A percentile compares a stretch with the other conserved stretches of the same genome.
phyloP scores from a whole-genome alignment of 2,888 invertebrate genomes.

The Drosophila siamana region DNA sequence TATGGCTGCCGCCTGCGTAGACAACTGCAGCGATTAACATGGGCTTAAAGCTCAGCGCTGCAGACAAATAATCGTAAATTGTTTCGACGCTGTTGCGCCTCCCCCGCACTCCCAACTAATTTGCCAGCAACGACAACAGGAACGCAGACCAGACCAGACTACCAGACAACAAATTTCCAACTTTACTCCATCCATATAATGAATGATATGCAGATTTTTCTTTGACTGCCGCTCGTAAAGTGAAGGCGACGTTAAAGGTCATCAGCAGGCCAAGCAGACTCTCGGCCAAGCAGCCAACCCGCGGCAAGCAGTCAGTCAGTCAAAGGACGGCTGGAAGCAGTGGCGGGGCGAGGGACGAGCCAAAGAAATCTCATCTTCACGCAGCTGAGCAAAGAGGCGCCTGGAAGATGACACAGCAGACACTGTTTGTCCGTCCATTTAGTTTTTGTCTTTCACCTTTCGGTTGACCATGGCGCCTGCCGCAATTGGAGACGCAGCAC shows the following conservation, averaged over 20 bases:
- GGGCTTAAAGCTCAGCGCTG: constrained; percentile 18
- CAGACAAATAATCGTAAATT: constrained; percentile 79
- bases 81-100: constrained; percentile 39
- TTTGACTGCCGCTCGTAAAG: constrained; percentile 35
- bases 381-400: constrained; percentile 69
- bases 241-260: constrained; percentile 74
- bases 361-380: constrained; percentile 34
- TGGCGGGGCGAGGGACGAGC: neutral
- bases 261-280: constrained; percentile 39
- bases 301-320: constrained; percentile 6
- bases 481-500: constrained; percentile 37
- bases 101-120: constrained; percentile 68
- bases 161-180: constrained; percentile 5
- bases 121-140: constrained; percentile 19
- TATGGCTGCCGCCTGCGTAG: constrained; percentile 58
- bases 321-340: neutral
- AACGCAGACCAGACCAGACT: constrained; percentile 13
- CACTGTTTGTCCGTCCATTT: constrained; percentile 39
- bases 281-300: constrained; percentile 35
- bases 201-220: constrained; percentile 75
- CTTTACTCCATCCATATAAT: constrained; percentile 39
- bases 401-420: constrained; percentile 74
- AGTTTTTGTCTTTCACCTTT: constrained; percentile 70
- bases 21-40: constrained; percentile 50
- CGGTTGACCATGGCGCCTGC: constrained; percentile 74